These are phyloP conservation scores for Hyphantria cunea DNA, from an alignment of 1,140 invertebrate genomes.

Conservation along the genomic window DNA sequence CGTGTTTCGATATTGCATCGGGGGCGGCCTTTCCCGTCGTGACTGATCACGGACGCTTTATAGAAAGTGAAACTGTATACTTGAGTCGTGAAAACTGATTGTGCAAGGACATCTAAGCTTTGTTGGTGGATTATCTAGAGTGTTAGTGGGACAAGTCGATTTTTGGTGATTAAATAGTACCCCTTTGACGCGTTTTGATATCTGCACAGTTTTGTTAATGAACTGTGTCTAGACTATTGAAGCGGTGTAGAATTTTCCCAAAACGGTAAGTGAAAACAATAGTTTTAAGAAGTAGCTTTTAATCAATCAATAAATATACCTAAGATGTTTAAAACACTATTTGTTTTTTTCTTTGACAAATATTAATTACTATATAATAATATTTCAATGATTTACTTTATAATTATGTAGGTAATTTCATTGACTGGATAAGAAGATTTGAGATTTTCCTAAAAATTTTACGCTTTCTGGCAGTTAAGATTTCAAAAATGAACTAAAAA, in stretches of 20 bases:
- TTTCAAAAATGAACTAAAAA: too few relatives aligned
- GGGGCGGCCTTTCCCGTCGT: conserved; percentile 53
- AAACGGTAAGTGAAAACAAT: conserved; percentile 57
- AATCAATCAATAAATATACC: conserved; percentile 4
- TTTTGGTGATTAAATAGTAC: conserved; percentile 55
- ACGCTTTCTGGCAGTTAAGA: background rate
- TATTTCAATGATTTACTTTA: background rate
- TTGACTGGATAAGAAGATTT: background rate
- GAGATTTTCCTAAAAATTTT: background rate
- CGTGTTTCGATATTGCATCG: conserved; percentile 46
- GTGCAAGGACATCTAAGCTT: conserved; percentile 58
- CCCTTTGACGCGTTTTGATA: conserved; percentile 67
- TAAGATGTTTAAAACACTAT: too few relatives aligned
- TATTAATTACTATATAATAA: background rate
- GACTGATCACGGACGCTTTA: conserved; percentile 54
- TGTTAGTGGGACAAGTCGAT: conserved; percentile 52
- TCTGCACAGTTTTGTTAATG: conserved; percentile 69
- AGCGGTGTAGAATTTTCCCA: conserved; percentile 41
- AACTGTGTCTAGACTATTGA: conserved; percentile 76
- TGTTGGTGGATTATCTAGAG: conserved; percentile 48
- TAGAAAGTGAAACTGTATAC: conserved; percentile 65
- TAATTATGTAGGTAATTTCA: background rate
- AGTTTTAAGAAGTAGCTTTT: conserved; percentile 10
- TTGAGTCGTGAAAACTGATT: conserved; percentile 60
- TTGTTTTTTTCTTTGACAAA: too few relatives aligned